Conservation (phyloP, 2,113 vertebrate genomes). For the Synchiropus splendidus region DNA sequence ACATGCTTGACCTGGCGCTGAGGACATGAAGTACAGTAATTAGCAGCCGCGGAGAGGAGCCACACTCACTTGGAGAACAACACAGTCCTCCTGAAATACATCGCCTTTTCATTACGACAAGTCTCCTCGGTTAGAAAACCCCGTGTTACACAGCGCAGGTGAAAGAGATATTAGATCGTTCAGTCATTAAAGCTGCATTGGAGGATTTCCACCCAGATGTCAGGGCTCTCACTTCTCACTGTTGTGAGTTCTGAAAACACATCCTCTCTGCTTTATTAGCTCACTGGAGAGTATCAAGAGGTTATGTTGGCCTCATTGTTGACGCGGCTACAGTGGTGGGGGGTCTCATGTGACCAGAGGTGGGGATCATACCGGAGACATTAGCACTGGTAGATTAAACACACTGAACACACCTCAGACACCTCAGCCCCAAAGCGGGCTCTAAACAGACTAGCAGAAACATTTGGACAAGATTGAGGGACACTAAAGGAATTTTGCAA, state of each 20-base stretch:
- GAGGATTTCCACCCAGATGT: no score
- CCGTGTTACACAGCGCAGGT: no score
- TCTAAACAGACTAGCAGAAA: no score
- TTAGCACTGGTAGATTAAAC: slow-evolving; percentile 32
- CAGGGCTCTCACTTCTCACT: no score
- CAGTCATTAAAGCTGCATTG: no score
- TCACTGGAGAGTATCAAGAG: no score
- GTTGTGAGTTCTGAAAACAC: no score
- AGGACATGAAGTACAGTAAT: slow-evolving; percentile 64
- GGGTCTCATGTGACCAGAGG: slow-evolving; percentile 33
- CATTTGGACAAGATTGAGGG: no score
- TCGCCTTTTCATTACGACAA: slow-evolving; percentile 25
- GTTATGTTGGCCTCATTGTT: slow-evolving; percentile 13
- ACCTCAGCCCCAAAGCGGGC: no score
- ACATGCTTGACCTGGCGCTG: slow-evolving; percentile 64
- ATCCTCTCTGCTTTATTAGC: no score
- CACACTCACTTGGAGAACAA: slow-evolving; percentile 41
- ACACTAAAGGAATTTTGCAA: no score
- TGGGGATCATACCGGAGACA: slow-evolving; percentile 25
- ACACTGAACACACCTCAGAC: slow-evolving; percentile 20
- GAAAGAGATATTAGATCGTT: no score
- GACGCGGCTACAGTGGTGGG: background rate
- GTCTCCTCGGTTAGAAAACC: slow-evolving; percentile 39
- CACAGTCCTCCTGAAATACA: slow-evolving; percentile 43
- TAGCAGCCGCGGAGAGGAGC: slow-evolving; percentile 54